Percentiles rank a stretch among this genome's conserved stretches.
Evolutionary conservation across 2,888 invertebrate genomes (phyloP).

Genomic region (Anaspis maculata): DNA sequence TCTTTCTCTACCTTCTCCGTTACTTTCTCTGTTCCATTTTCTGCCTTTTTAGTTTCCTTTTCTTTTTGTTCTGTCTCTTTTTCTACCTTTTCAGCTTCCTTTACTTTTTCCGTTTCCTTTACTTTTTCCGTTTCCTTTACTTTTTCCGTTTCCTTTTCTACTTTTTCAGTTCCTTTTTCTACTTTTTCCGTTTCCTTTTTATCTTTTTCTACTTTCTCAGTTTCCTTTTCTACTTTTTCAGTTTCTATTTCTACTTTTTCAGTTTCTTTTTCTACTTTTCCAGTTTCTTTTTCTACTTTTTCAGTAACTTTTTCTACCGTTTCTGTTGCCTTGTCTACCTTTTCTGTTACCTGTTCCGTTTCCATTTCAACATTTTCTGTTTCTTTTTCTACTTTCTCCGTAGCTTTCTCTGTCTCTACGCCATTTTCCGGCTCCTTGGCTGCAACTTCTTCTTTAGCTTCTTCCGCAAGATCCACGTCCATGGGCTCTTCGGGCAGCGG

Average conservation of each 20-base stretch:
- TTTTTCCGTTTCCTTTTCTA: conserved; percentile 21
- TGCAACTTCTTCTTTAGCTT: conserved; percentile 29
- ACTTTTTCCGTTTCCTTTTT: too few relatives aligned
- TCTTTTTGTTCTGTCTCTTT: background rate
- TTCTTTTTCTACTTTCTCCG: conserved; percentile 17
- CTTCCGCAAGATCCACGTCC: conserved; percentile 16
- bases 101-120: conserved; percentile 1
- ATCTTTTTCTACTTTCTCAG: conserved; percentile 12
- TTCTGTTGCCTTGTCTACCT: conserved; percentile 4
- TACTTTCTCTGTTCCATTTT: background rate
- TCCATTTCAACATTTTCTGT: conserved; percentile 14
- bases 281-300: conserved; percentile 18
- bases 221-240: conserved; percentile 6
- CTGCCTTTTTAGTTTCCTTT: background rate
- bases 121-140: conserved; percentile 16
- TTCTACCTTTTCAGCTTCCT: background rate
- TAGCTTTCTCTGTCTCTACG: too few relatives aligned
- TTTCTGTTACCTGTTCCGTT: conserved; percentile 4
- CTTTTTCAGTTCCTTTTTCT: conserved; percentile 3
- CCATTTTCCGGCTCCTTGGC: conserved; percentile 33
- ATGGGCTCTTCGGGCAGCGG: conserved; percentile 9
- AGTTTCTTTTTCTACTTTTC: conserved; percentile 15
- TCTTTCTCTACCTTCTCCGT: background rate
- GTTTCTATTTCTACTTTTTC: conserved; percentile 10
- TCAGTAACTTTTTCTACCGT: conserved; percentile 12